Evolutionary conservation across 2,113 vertebrate species (phyloP).

Genomic region (Morone saxatilis): DNA sequence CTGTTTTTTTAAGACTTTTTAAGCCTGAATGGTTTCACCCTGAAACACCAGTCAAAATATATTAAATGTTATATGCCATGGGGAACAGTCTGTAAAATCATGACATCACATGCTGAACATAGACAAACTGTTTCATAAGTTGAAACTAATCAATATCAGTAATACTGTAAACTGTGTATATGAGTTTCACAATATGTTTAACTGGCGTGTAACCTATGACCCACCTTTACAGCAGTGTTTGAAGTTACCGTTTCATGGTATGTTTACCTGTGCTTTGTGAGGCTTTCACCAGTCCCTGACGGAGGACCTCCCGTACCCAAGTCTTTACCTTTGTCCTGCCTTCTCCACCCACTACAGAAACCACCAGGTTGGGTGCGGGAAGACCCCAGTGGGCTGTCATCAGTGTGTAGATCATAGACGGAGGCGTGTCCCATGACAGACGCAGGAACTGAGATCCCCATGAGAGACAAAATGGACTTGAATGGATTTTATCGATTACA

Average conservation of each 20-base stretch:
- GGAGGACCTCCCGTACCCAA: slow-evolving; percentile 91
- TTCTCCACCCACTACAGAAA: slow-evolving; percentile 90
- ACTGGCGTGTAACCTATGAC: neutral
- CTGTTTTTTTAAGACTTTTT: neutral
- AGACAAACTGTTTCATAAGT: neutral
- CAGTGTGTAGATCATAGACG: slow-evolving; percentile 84
- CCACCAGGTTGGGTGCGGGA: slow-evolving; percentile 89
- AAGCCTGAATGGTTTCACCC: neutral
- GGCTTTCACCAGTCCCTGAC: slow-evolving; percentile 90
- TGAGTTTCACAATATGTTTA: neutral
- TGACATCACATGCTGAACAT: neutral
- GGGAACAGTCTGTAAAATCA: too few relatives aligned
- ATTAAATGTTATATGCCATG: too few relatives aligned
- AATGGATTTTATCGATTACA: neutral
- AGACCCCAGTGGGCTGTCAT: slow-evolving; percentile 89
- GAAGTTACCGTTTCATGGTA: too few relatives aligned
- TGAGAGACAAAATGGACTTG: neutral
- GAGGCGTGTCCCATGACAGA: slow-evolving; percentile 87
- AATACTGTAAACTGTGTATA: neutral
- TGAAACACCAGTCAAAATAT: neutral
- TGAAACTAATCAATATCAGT: neutral
- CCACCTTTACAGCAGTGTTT: neutral
- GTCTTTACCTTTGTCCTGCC: slow-evolving; percentile 83
- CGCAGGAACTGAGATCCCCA: slow-evolving; percentile 87
- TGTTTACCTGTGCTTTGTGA: slow-evolving; percentile 91